Evolutionary conservation across 2,113 vertebrate genomes (phyloP).

Genomic region (Coregonus clupeaformis): DNA sequence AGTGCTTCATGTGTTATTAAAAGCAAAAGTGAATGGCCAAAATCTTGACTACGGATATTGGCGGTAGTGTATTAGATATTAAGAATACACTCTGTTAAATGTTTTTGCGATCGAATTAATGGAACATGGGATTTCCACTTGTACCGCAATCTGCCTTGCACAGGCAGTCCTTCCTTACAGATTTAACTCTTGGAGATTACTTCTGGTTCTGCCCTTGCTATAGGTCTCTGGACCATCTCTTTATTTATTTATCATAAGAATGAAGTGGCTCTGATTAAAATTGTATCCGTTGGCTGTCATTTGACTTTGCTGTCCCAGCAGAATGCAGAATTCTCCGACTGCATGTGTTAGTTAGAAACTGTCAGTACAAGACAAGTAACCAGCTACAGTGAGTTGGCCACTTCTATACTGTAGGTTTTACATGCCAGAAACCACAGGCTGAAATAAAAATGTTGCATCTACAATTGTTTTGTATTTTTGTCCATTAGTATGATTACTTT

Average conservation of each 20-base stretch:
- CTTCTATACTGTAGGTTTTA: too few relatives aligned
- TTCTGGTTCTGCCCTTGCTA: neutral
- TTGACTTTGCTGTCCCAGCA: neutral
- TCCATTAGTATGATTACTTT: too few relatives aligned
- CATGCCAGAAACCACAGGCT: too few relatives aligned
- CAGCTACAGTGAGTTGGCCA: neutral
- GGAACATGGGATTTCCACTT: neutral
- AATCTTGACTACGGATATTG: neutral
- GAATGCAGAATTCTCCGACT: neutral
- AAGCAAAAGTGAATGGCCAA: neutral
- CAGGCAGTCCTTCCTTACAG: neutral
- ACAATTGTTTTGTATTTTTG: too few relatives aligned
- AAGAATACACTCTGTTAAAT: slow-evolving; percentile 15
- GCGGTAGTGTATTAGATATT: neutral
- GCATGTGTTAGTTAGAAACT: slow-evolving; percentile 7
- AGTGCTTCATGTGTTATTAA: slow-evolving; percentile 16
- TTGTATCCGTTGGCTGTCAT: slow-evolving; percentile 8
- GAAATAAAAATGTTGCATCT: too few relatives aligned
- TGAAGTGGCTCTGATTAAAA: slow-evolving; percentile 2
- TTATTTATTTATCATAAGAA: slow-evolving; percentile 38
- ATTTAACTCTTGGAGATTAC: neutral
- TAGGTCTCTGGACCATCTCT: slow-evolving; percentile 1
- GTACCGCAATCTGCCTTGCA: neutral
- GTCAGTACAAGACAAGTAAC: slow-evolving; percentile 3
- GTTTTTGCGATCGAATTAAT: neutral